These are phyloP conservation scores for Pterostichus niger DNA, from an alignment of 2,888 invertebrate species.

Conservation along the genomic window DNA sequence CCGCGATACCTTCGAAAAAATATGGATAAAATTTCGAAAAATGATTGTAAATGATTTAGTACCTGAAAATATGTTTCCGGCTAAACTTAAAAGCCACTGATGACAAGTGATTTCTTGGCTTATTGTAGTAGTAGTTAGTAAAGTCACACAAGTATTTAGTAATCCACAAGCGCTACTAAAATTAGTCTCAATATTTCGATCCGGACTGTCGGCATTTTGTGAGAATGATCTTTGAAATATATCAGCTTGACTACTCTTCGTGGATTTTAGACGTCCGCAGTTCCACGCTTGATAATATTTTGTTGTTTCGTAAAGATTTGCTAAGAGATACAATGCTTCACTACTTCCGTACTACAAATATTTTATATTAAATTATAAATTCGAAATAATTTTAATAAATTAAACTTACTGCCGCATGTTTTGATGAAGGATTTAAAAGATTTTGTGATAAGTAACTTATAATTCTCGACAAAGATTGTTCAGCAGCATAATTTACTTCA, in stretches of 20 bases:
- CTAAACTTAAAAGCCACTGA: slow-evolving; percentile 77
- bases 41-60: slow-evolving; percentile 34
- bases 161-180: slow-evolving; percentile 72
- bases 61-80: slow-evolving; percentile 81
- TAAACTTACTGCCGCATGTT: slow-evolving; percentile 83
- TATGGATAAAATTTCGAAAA: slow-evolving; percentile 3
- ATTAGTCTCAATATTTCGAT: slow-evolving; percentile 66
- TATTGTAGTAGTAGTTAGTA: slow-evolving; percentile 78
- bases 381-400: background rate
- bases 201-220: slow-evolving; percentile 58
- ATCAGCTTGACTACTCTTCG: slow-evolving; percentile 29
- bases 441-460: slow-evolving; percentile 78
- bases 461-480: slow-evolving; percentile 80
- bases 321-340: slow-evolving; percentile 84
- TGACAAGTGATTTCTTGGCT: slow-evolving; percentile 80
- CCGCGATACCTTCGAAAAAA: slow-evolving; percentile 74
- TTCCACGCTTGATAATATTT: slow-evolving; percentile 85
- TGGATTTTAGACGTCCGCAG: slow-evolving; percentile 73
- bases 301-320: slow-evolving; percentile 84
- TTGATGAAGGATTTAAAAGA: slow-evolving; percentile 83
- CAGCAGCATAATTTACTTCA: slow-evolving; percentile 72
- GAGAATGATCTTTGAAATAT: slow-evolving; percentile 68
- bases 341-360: slow-evolving; percentile 81
- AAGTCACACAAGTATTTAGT: slow-evolving; percentile 74
- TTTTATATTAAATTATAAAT: slow-evolving; percentile 27